Evolutionary conservation across 1,140 invertebrate species (phyloP).

Genomic region (Sogatella furcifera): DNA sequence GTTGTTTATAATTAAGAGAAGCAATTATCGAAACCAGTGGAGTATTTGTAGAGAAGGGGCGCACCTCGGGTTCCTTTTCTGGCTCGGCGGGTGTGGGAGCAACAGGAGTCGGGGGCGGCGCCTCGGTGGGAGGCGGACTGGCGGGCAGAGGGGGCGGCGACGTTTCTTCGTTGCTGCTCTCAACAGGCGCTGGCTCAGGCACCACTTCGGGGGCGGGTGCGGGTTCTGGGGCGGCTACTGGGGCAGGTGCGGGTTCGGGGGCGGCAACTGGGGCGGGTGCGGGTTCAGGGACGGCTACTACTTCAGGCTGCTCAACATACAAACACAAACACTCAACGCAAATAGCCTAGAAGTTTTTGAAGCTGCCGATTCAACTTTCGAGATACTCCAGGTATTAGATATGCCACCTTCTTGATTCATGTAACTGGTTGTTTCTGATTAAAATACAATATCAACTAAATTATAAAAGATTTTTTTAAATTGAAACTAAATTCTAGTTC

Average conservation of each 20-base stretch:
- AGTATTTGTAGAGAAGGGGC: slow-evolving; percentile 1
- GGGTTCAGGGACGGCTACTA: neutral
- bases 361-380: too few species aligned
- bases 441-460: too few species aligned
- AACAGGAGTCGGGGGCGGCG: slow-evolving; percentile 20
- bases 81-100: slow-evolving; percentile 9
- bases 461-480: too few species aligned
- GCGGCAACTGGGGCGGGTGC: slow-evolving; percentile 2
- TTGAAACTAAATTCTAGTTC: too few species aligned
- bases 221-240: slow-evolving; percentile 2
- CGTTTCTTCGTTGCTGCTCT: slow-evolving; percentile 11
- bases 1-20: too few species aligned
- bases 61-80: slow-evolving; percentile 6
- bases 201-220: neutral
- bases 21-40: too few species aligned
- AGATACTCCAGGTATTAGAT: too few species aligned
- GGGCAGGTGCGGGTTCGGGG: neutral
- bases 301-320: too few species aligned
- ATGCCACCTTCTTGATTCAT: too few species aligned
- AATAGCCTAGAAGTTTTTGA: too few species aligned
- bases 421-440: too few species aligned
- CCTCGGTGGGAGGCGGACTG: slow-evolving; percentile 22
- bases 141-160: slow-evolving; percentile 19
- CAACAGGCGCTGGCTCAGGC: neutral
- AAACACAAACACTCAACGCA: too few species aligned